Percentiles rank a stretch among this genome's conserved stretches.
phyloP scores from a whole-genome alignment of 2,113 vertebrate species.

The Sapajus apella region DNA sequence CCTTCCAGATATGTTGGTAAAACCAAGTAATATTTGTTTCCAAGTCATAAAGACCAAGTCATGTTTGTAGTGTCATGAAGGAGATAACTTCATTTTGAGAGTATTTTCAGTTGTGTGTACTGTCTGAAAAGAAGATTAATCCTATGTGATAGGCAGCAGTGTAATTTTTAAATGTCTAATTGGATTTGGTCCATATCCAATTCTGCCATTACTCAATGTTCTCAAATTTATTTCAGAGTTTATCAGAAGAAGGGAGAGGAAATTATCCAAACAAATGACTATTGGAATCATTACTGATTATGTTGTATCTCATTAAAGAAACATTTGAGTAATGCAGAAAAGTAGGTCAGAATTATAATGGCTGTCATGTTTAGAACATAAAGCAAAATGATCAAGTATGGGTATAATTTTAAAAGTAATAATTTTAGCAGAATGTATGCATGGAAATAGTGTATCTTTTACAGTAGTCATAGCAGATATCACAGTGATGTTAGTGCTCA shows the following conservation, averaged over 20 bases:
- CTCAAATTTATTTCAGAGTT: slow-evolving; percentile 34
- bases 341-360: neutral
- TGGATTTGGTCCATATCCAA: neutral
- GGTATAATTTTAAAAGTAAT: neutral
- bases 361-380: neutral
- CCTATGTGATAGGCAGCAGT: neutral
- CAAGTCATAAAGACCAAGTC: neutral
- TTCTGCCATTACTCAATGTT: slow-evolving; percentile 31
- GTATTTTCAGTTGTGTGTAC: neutral
- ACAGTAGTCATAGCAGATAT: neutral
- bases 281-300: neutral
- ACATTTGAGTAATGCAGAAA: slow-evolving; percentile 2
- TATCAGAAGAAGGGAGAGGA: neutral
- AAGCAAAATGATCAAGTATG: neutral
- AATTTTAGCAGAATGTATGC: neutral
- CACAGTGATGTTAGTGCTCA: neutral
- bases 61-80: neutral
- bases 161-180: slow-evolving; percentile 40
- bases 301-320: neutral
- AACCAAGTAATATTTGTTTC: neutral
- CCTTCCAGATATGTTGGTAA: slow-evolving; percentile 2
- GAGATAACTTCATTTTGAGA: neutral
- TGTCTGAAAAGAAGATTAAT: slow-evolving; percentile 30
- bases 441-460: neutral
- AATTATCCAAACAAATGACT: slow-evolving; percentile 16